A percentile compares a stretch with the other conserved stretches of the same genome.
These are phyloP conservation scores for Masnerella sp. DNA, from an alignment of 2,888 invertebrate species.

Conservation along the genomic window DNA sequence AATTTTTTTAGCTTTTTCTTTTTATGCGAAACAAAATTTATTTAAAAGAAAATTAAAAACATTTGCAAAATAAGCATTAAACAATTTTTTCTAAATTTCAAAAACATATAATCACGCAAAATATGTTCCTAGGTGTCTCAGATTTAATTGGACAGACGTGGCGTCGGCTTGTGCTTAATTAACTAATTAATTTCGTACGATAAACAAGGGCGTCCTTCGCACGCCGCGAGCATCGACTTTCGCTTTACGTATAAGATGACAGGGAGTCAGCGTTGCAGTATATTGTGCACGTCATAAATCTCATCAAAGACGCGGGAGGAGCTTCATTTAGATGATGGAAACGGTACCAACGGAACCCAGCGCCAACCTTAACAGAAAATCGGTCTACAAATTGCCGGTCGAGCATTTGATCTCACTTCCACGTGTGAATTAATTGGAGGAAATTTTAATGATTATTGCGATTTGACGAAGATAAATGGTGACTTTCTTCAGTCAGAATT, in stretches of 20 bases:
- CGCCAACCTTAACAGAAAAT: background rate
- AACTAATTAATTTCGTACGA: conserved; percentile 76
- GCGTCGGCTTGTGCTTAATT: conserved; percentile 73
- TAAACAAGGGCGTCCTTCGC: conserved; percentile 59
- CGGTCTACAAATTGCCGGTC: background rate
- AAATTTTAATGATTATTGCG: too few species aligned
- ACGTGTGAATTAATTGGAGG: too few species aligned
- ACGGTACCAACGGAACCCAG: background rate
- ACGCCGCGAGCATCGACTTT: conserved; percentile 44
- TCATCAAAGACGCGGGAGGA: conserved; percentile 5
- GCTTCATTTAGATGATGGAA: conserved; percentile 28
- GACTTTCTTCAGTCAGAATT: too few species aligned
- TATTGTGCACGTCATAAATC: conserved; percentile 36
- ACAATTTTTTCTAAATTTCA: too few species aligned
- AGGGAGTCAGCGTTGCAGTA: conserved; percentile 17
- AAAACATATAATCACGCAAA: conserved; percentile 62
- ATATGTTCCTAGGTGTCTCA: conserved; percentile 66
- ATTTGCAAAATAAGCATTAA: too few species aligned
- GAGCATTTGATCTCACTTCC: background rate
- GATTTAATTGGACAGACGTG: conserved; percentile 76
- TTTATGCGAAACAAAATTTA: too few species aligned
- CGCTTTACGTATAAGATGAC: conserved; percentile 40
- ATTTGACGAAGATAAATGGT: too few species aligned
- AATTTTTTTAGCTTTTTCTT: too few species aligned
- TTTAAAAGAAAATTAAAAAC: too few species aligned